phyloP scores from a whole-genome alignment of 2,797 vertebrate species.

The Lutjanus campechanus region DNA sequence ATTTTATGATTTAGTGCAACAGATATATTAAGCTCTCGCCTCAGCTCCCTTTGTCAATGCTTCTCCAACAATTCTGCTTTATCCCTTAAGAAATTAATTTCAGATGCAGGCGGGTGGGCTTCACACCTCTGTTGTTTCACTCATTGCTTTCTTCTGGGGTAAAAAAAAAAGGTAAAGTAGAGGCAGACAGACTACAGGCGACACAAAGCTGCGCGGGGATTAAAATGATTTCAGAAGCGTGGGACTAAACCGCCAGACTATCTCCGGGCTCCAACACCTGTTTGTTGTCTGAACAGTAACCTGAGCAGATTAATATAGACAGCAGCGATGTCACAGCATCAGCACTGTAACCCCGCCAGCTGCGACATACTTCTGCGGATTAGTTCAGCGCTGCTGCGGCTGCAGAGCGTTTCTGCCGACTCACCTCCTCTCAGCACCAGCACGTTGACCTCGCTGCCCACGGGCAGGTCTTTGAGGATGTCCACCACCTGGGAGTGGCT shows the following conservation, averaged over 20 bases:
- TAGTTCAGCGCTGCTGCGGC: neutral
- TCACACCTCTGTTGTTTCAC: constrained; percentile 10
- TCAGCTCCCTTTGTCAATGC: neutral
- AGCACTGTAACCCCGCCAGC: constrained; percentile 24
- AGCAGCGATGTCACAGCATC: constrained; percentile 27
- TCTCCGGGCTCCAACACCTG: constrained; percentile 39
- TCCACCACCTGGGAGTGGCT: constrained; percentile 97
- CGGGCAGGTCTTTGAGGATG: constrained; percentile 96
- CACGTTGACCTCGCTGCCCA: constrained; percentile 93
- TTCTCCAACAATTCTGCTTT: neutral
- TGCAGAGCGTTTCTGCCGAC: constrained; percentile 5
- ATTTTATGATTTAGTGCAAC: no score
- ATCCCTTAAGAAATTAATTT: constrained; percentile 19
- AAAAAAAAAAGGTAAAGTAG: neutral
- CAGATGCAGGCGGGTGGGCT: constrained; percentile 1
- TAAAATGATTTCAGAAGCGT: constrained; percentile 40
- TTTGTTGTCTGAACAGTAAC: constrained; percentile 50
- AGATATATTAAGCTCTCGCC: no score
- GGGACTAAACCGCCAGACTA: constrained; percentile 28
- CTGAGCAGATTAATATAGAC: constrained; percentile 46
- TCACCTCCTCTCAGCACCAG: constrained; percentile 96
- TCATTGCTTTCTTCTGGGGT: constrained; percentile 5
- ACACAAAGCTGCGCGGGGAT: constrained; percentile 37
- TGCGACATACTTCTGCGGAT: constrained; percentile 43
- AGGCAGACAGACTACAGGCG: neutral